Percentiles rank a stretch among this genome's conserved stretches.
phyloP scores from a whole-genome alignment of 2,888 invertebrate genomes.

The Dicroscelio sp. region DNA sequence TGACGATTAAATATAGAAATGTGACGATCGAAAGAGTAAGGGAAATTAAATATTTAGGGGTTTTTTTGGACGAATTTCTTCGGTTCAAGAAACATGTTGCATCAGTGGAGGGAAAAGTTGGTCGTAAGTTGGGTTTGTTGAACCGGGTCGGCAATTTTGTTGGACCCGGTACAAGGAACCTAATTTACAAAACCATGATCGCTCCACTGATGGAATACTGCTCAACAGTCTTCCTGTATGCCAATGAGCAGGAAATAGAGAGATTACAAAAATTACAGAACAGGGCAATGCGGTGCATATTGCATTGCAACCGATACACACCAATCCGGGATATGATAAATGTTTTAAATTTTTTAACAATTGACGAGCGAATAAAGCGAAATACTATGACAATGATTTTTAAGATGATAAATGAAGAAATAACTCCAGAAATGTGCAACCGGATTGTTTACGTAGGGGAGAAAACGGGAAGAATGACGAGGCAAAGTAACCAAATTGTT shows the following conservation, averaged over 20 bases:
- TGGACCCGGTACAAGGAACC: not conserved
- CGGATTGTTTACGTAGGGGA: not conserved
- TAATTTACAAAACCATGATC: conserved; percentile 47
- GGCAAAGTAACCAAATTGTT: conserved; percentile 19
- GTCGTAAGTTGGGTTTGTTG: too few relatives aligned
- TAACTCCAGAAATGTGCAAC: conserved; percentile 34
- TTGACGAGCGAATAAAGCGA: conserved; percentile 47
- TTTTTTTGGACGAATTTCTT: too few relatives aligned
- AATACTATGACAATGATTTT: conserved; percentile 23
- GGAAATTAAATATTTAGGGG: too few relatives aligned
- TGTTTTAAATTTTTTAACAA: conserved; percentile 27
- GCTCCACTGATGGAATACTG: conserved; percentile 43
- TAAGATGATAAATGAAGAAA: conserved; percentile 10
- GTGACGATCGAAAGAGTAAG: too few relatives aligned
- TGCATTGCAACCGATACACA: conserved; percentile 33
- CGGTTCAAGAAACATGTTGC: too few relatives aligned
- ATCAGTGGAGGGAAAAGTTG: too few relatives aligned
- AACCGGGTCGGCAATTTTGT: conserved; percentile 29
- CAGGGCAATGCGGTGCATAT: conserved; percentile 7
- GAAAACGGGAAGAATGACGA: not conserved
- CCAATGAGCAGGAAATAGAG: conserved; percentile 29
- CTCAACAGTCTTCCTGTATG: conserved; percentile 23
- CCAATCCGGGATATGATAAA: conserved; percentile 1
- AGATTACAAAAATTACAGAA: conserved; percentile 41
- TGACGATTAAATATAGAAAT: too few relatives aligned